phyloP scores from a whole-genome alignment of 2,797 vertebrate species.

The Argya squamiceps region DNA sequence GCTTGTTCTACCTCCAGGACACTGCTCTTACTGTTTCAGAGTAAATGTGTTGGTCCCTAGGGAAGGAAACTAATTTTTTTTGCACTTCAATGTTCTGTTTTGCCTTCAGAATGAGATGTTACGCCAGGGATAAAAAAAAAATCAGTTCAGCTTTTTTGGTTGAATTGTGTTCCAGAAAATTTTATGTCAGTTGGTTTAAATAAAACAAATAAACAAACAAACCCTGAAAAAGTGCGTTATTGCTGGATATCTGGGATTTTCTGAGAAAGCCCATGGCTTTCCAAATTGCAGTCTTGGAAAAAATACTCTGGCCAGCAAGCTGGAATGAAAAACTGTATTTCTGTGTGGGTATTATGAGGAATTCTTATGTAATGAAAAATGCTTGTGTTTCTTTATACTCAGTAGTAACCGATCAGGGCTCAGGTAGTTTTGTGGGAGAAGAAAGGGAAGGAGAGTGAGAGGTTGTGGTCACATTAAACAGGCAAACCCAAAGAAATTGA shows the following conservation, averaged over 20 bases:
- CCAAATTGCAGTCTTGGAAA: background rate
- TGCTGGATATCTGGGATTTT: background rate
- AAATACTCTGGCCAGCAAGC: background rate
- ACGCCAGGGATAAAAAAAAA: background rate
- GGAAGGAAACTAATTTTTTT: background rate
- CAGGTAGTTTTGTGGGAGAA: background rate
- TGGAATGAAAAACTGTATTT: background rate
- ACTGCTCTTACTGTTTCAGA: background rate
- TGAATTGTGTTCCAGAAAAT: background rate
- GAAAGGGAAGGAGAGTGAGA: background rate
- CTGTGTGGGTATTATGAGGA: background rate
- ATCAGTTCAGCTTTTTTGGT: background rate
- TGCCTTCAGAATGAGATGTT: background rate
- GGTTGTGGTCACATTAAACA: background rate
- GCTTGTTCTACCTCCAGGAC: background rate
- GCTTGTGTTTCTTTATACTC: background rate
- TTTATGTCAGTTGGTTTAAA: background rate
- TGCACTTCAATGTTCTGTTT: background rate
- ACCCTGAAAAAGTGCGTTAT: rapidly evolving
- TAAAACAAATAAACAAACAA: background rate
- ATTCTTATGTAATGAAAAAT: background rate
- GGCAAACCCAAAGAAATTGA: background rate
- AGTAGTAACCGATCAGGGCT: background rate
- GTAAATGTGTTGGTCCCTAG: background rate
- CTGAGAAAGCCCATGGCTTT: background rate